phyloP scores from a whole-genome alignment of 2,113 vertebrate species.

The Thamnophis sirtalis region DNA sequence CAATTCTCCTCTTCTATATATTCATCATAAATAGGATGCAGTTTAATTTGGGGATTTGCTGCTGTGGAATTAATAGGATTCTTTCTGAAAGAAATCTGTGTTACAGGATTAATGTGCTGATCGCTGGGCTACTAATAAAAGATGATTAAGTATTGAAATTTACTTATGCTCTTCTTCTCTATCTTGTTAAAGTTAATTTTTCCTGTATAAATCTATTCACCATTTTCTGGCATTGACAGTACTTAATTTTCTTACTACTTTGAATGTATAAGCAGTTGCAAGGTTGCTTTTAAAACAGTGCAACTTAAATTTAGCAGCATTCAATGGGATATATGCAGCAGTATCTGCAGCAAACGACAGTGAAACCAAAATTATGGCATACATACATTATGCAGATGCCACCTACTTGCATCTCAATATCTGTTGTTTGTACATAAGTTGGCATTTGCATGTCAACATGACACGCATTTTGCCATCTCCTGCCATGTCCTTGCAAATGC shows the following conservation, averaged over 20 bases:
- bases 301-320: not conserved
- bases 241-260: not conserved
- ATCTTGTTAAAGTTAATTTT: not conserved
- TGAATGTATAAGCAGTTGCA: not conserved
- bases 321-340: not conserved
- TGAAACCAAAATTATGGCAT: not conserved
- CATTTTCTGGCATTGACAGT: not conserved
- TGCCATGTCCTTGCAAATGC: not conserved
- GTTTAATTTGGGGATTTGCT: not conserved
- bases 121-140: not conserved
- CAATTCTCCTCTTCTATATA: not conserved
- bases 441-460: not conserved
- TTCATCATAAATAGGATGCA: not conserved
- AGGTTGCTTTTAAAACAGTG: not conserved
- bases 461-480: not conserved
- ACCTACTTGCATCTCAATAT: not conserved
- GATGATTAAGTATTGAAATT: constrained; percentile 2
- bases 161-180: not conserved
- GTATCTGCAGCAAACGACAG: not conserved
- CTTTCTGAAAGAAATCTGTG: not conserved
- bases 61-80: not conserved
- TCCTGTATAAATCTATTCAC: not conserved
- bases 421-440: not conserved
- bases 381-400: not conserved
- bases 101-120: not conserved